A percentile compares a stretch with the other conserved stretches of the same genome.
These are phyloP conservation scores for Dreissena polymorpha DNA, from an alignment of 1,140 invertebrate species.

Conservation along the genomic window DNA sequence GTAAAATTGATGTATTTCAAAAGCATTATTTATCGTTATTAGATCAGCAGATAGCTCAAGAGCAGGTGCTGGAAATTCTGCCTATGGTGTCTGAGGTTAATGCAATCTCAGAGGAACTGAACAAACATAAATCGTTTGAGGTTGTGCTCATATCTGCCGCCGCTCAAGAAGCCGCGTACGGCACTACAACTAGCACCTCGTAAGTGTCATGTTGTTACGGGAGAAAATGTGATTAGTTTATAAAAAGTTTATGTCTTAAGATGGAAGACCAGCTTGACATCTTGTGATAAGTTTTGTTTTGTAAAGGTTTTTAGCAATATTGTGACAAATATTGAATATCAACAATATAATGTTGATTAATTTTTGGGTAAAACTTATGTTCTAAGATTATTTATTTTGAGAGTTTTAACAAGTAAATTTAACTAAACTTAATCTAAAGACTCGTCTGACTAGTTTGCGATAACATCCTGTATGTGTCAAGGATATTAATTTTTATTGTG, in stretches of 20 bases:
- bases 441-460: no score
- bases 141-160: constrained; percentile 78
- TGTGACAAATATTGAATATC: background rate
- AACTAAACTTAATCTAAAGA: no score
- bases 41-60: constrained; percentile 80
- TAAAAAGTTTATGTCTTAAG: background rate
- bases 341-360: no score
- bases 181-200: constrained; percentile 63
- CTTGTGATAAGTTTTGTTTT: background rate
- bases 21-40: no score
- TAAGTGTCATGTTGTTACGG: constrained; percentile 52
- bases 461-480: no score
- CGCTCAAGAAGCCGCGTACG: constrained; percentile 69
- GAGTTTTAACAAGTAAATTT: no score
- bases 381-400: no score
- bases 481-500: no score
- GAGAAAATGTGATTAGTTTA: background rate
- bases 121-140: constrained; percentile 80
- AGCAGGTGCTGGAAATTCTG: constrained; percentile 79
- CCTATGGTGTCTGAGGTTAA: constrained; percentile 80
- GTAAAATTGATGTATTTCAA: background rate
- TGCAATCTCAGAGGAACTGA: constrained; percentile 79
- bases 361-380: no score
- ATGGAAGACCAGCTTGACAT: background rate
- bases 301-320: background rate